Evolutionary conservation across 2,797 vertebrate species (phyloP).

Genomic region (Numenius phaeopus): DNA sequence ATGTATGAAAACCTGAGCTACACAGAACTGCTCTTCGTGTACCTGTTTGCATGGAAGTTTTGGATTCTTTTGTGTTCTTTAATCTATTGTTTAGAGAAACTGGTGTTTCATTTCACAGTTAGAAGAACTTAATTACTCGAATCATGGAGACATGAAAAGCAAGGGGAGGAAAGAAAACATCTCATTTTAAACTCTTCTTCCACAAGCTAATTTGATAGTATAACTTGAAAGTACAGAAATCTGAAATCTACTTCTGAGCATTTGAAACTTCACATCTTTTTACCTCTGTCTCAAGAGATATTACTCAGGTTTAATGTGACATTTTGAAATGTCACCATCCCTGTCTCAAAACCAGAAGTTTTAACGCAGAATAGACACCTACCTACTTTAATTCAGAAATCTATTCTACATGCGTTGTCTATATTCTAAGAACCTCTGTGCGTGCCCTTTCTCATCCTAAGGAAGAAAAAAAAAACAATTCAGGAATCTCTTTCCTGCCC

Average conservation of each 20-base stretch:
- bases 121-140: constrained; percentile 2
- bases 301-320: constrained; percentile 45
- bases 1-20: background rate
- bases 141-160: background rate
- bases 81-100: background rate
- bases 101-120: background rate
- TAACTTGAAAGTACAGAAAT: constrained; percentile 19
- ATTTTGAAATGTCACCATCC: constrained; percentile 57
- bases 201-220: background rate
- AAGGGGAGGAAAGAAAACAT: background rate
- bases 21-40: background rate
- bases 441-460: background rate
- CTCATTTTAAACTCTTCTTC: constrained; percentile 23
- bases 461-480: background rate
- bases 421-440: background rate
- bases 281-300: constrained; percentile 13
- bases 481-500: background rate
- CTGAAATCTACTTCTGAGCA: constrained; percentile 45
- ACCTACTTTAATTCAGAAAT: constrained; percentile 19
- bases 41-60: background rate
- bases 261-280: constrained; percentile 12
- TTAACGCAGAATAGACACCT: background rate
- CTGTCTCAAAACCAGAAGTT: constrained; percentile 12
- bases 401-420: background rate
- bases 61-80: background rate